Conservation (phyloP, 2,797 vertebrate species). For the Gadopsis bispinosus region DNA sequence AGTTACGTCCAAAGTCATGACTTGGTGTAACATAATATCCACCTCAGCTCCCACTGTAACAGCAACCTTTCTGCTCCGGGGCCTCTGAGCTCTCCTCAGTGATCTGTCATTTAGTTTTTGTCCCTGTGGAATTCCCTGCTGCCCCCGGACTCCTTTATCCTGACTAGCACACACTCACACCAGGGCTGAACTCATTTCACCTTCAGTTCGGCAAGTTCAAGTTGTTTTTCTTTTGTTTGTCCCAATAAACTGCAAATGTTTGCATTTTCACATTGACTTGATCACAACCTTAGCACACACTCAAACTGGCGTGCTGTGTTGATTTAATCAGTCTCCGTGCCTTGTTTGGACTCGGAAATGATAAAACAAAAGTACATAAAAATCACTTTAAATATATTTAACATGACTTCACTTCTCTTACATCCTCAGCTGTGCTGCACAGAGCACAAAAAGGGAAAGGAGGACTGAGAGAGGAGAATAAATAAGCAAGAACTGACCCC, state of each 20-base stretch:
- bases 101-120: slow-evolving; percentile 65
- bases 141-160: slow-evolving; percentile 25
- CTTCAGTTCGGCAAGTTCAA: neutral
- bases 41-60: slow-evolving; percentile 6
- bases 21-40: slow-evolving; percentile 27
- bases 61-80: slow-evolving; percentile 37
- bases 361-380: neutral
- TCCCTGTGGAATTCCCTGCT: slow-evolving; percentile 50
- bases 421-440: neutral
- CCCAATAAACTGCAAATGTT: slow-evolving; percentile 23
- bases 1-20: slow-evolving; percentile 31
- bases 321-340: neutral
- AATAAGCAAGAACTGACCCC: slow-evolving; percentile 18
- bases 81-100: slow-evolving; percentile 33
- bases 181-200: slow-evolving; percentile 17
- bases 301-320: neutral
- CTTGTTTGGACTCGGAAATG: neutral
- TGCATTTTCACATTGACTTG: neutral
- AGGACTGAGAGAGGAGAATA: slow-evolving; percentile 20
- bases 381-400: slow-evolving; percentile 2
- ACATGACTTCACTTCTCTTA: slow-evolving; percentile 24
- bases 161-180: slow-evolving; percentile 20
- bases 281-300: neutral
- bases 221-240: neutral
- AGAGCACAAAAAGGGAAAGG: slow-evolving; percentile 2